Evolutionary conservation across 1,140 invertebrate genomes (phyloP).

Genomic region (Aleiodes sp.): DNA sequence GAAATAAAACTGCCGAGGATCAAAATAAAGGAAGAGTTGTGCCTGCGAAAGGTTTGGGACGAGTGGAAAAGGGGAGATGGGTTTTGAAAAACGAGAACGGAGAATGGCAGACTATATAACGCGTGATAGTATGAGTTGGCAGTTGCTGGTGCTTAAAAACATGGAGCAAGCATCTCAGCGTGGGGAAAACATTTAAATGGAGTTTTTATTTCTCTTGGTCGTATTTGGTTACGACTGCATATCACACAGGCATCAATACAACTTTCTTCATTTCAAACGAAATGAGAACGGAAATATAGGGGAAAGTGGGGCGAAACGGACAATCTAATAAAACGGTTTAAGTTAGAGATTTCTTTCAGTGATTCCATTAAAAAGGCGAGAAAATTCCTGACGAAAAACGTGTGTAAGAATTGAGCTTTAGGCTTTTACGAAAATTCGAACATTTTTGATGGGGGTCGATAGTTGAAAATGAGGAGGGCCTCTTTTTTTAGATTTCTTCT

Average conservation of each 20-base stretch:
- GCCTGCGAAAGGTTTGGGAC: constrained; percentile 11
- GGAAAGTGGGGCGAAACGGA: too few relatives aligned
- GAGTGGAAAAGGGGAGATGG: too few relatives aligned
- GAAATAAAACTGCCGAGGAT: constrained; percentile 1
- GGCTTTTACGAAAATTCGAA: too few relatives aligned
- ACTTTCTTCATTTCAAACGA: not conserved
- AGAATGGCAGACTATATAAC: constrained; percentile 19
- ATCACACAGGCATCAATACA: not conserved
- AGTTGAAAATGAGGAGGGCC: too few relatives aligned
- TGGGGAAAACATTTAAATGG: constrained; percentile 29
- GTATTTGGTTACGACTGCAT: constrained; percentile 6
- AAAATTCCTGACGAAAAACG: too few relatives aligned
- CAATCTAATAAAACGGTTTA: too few relatives aligned
- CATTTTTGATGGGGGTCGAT: too few relatives aligned
- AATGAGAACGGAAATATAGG: too few relatives aligned
- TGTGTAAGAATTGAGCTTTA: too few relatives aligned
- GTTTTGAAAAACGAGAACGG: constrained; percentile 3
- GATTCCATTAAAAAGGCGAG: too few relatives aligned
- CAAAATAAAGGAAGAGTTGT: constrained; percentile 25
- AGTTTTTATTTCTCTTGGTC: constrained; percentile 16
- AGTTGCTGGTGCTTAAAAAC: constrained; percentile 23
- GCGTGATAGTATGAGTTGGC: constrained; percentile 15
- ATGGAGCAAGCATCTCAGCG: not conserved
- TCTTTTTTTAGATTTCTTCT: too few relatives aligned
- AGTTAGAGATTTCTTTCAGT: too few relatives aligned